phyloP scores from a whole-genome alignment of 2,797 vertebrate species.

The Mormyrus proboscirostris region DNA sequence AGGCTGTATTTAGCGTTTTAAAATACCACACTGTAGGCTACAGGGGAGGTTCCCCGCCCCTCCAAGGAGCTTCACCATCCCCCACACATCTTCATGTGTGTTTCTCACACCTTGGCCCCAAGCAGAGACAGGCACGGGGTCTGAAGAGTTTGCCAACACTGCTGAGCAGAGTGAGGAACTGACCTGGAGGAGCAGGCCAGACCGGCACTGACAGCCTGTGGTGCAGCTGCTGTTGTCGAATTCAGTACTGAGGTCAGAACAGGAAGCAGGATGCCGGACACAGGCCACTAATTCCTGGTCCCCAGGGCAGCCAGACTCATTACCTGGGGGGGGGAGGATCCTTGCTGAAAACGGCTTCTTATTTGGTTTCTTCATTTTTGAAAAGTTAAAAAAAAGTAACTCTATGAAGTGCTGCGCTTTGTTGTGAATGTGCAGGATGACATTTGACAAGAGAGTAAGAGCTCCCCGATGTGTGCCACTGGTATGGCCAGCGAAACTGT shows the following conservation, averaged over 20 bases:
- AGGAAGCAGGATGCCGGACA: conserved; percentile 57
- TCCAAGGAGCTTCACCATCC: background rate
- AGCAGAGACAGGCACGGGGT: background rate
- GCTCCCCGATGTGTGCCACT: background rate
- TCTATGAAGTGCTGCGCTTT: background rate
- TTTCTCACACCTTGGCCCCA: background rate
- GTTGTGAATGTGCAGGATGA: background rate
- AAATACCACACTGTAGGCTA: background rate
- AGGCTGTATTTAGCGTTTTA: background rate
- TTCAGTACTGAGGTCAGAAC: conserved; percentile 58
- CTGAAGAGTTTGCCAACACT: background rate
- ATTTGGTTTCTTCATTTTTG: background rate
- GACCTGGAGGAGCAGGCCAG: conserved; percentile 62
- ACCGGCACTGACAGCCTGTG: conserved; percentile 71
- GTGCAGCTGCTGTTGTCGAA: conserved; percentile 51
- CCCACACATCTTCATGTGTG: background rate
- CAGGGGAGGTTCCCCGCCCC: background rate
- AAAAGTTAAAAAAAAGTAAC: background rate
- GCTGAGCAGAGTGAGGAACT: conserved; percentile 15
- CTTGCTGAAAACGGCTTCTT: background rate
- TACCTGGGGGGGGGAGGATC: conserved; percentile 44
- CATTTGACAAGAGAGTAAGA: background rate
- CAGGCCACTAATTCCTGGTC: conserved; percentile 69
- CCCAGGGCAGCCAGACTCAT: conserved; percentile 52
- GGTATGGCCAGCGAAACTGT: background rate